These are phyloP conservation scores for Pseudococcus viburni DNA, from an alignment of 2,888 invertebrate genomes.

Conservation along the genomic window DNA sequence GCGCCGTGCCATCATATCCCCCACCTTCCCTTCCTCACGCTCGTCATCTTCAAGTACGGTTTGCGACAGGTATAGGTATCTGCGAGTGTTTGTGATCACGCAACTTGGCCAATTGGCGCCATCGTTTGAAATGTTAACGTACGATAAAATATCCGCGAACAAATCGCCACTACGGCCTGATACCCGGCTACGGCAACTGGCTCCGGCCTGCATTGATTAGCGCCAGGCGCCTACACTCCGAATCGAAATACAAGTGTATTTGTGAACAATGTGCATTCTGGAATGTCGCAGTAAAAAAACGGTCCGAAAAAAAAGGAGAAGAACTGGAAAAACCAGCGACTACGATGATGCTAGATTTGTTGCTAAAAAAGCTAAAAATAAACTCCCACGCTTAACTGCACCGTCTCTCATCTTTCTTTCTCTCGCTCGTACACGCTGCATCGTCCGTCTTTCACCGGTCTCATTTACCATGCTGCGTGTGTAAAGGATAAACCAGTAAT, in stretches of 20 bases:
- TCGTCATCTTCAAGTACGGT: background rate
- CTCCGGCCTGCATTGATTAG: slow-evolving; percentile 9
- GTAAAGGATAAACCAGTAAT: no score
- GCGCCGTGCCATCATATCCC: background rate
- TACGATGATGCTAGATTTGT: background rate
- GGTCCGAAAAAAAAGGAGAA: slow-evolving; percentile 37
- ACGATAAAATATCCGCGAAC: slow-evolving; percentile 57
- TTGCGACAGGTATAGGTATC: background rate
- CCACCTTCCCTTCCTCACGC: background rate
- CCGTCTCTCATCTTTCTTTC: background rate
- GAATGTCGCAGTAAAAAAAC: slow-evolving; percentile 47
- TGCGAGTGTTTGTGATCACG: background rate
- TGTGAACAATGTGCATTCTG: slow-evolving; percentile 61
- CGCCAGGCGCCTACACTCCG: slow-evolving; percentile 58
- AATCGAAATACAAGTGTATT: background rate
- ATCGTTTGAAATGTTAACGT: slow-evolving; percentile 42
- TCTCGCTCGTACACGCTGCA: background rate
- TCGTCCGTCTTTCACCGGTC: no score
- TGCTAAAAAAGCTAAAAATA: slow-evolving; percentile 45
- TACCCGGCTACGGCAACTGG: background rate
- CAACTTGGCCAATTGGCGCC: slow-evolving; percentile 38
- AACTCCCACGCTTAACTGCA: slow-evolving; percentile 43
- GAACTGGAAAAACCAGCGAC: slow-evolving; percentile 29
- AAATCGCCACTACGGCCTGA: slow-evolving; percentile 20
- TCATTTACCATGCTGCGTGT: no score